phyloP scores from a whole-genome alignment of 2,888 invertebrate species.

The Drosophila helvetica region DNA sequence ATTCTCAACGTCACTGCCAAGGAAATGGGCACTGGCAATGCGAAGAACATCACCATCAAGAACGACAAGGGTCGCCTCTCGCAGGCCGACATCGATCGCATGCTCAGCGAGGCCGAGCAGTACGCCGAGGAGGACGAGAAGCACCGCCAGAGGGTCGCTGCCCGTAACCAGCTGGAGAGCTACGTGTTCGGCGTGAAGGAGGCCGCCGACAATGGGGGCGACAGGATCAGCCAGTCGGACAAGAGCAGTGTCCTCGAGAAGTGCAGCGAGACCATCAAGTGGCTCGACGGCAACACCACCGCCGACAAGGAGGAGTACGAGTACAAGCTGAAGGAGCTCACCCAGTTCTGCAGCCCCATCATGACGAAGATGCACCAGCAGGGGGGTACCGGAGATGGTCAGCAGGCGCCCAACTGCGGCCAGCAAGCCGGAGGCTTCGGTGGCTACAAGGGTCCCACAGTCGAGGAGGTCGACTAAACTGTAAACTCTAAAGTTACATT shows the following conservation, averaged over 20 bases:
- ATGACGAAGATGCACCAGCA: conserved; percentile 85
- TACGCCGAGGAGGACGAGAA: conserved; percentile 90
- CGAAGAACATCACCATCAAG: conserved; percentile 87
- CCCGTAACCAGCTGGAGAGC: conserved; percentile 89
- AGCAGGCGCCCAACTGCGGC: conserved; percentile 83
- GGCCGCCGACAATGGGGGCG: conserved; percentile 87
- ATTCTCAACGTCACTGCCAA: conserved; percentile 95
- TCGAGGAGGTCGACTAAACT: conserved; percentile 62
- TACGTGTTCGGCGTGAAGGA: conserved; percentile 89
- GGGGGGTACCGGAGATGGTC: conserved; percentile 60
- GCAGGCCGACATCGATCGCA: conserved; percentile 92
- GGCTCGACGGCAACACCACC: conserved; percentile 91
- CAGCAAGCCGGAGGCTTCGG: conserved; percentile 43
- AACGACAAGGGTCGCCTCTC: conserved; percentile 93
- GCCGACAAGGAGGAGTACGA: conserved; percentile 92
- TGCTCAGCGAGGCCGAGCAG: conserved; percentile 90
- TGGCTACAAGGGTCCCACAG: conserved; percentile 47
- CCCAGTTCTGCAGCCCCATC: conserved; percentile 83
- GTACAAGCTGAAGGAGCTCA: conserved; percentile 82
- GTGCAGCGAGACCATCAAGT: conserved; percentile 87
- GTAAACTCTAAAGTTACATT: neutral
- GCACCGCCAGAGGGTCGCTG: conserved; percentile 87
- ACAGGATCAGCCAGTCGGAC: conserved; percentile 81
- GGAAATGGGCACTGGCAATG: conserved; percentile 88
- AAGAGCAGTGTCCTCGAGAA: conserved; percentile 82